A percentile compares a stretch with the other conserved stretches of the same genome.
Evolutionary conservation across 2,113 vertebrate species (phyloP).

Genomic region (Numida meleagris): DNA sequence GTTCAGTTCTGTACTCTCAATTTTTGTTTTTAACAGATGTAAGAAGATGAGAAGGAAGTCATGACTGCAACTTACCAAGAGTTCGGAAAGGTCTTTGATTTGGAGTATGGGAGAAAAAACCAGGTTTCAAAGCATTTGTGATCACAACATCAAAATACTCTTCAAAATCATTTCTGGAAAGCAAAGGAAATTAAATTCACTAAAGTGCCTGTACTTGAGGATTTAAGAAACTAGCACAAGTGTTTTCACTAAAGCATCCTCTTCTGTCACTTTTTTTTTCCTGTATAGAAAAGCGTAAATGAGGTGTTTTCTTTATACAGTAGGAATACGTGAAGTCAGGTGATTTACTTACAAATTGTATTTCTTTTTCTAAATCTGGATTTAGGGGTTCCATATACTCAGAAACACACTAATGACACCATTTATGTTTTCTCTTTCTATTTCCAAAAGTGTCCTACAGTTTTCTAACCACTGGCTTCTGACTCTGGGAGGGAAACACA

Average conservation of each 20-base stretch:
- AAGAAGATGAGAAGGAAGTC: background rate
- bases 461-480: background rate
- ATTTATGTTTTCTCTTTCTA: background rate
- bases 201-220: background rate
- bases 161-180: conserved; percentile 89
- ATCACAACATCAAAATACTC: conserved; percentile 94
- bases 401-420: background rate
- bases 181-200: background rate
- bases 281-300: background rate
- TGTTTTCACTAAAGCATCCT: background rate
- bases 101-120: conserved; percentile 92
- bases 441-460: background rate
- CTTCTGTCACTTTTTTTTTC: background rate
- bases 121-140: conserved; percentile 96
- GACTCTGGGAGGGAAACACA: background rate
- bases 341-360: background rate
- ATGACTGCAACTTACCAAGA: conserved; percentile 82
- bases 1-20: background rate
- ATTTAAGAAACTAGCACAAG: background rate
- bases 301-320: background rate
- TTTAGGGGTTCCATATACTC: background rate
- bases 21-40: background rate
- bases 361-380: background rate
- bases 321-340: background rate
- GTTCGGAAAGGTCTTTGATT: conserved; percentile 91